Conservation (phyloP, 2,888 invertebrate genomes). For the Odontocolon sp. region DNA sequence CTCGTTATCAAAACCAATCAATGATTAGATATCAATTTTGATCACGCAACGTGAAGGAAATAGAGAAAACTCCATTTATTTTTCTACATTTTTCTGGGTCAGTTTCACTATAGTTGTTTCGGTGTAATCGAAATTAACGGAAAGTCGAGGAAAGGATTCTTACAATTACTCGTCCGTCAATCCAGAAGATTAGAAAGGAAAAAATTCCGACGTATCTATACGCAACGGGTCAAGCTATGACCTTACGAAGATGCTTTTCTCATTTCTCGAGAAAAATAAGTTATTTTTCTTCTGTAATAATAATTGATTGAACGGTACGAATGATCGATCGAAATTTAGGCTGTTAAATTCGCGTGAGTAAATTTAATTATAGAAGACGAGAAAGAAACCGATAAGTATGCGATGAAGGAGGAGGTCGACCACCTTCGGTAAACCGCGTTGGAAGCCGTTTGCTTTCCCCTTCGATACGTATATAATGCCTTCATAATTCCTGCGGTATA, state of each 20-base stretch:
- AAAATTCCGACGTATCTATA: background rate
- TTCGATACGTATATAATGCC: slow-evolving; percentile 58
- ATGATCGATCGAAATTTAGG: too few relatives aligned
- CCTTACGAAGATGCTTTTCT: background rate
- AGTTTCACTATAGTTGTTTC: too few relatives aligned
- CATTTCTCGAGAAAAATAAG: background rate
- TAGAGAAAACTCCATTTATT: too few relatives aligned
- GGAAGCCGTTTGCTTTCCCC: slow-evolving; percentile 57
- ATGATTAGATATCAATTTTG: background rate
- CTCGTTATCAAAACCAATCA: slow-evolving; percentile 3
- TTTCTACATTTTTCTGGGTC: too few relatives aligned
- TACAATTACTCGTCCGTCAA: too few relatives aligned
- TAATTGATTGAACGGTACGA: too few relatives aligned
- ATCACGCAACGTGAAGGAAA: background rate
- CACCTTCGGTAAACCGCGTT: slow-evolving; percentile 51
- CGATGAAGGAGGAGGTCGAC: slow-evolving; percentile 45
- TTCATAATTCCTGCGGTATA: slow-evolving; percentile 61
- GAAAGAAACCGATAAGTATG: slow-evolving; percentile 37
- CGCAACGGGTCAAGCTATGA: background rate
- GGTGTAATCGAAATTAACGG: too few relatives aligned
- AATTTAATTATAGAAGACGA: slow-evolving; percentile 17
- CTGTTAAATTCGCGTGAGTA: too few relatives aligned
- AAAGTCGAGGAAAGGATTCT: too few relatives aligned
- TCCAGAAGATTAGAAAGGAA: slow-evolving; percentile 1
- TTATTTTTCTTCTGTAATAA: too few relatives aligned